A percentile compares a stretch with the other conserved stretches of the same genome.
Conservation (phyloP, 2,888 invertebrate species). For the Watsonalla binaria region DNA sequence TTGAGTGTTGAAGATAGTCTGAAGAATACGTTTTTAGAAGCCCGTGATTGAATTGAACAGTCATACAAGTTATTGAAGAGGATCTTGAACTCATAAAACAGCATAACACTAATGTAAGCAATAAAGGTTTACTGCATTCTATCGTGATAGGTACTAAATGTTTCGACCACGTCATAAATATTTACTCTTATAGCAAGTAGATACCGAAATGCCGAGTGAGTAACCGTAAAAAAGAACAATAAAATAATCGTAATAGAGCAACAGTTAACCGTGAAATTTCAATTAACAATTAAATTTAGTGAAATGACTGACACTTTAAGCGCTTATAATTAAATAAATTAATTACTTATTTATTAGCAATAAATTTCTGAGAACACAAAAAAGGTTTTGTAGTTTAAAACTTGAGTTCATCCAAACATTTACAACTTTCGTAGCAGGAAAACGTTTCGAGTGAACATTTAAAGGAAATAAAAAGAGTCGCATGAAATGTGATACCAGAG, state of each 20-base stretch:
- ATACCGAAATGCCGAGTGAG: conserved; percentile 19
- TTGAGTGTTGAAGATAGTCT: conserved; percentile 10
- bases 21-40: conserved; percentile 13
- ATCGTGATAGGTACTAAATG: conserved; percentile 33
- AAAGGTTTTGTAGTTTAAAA: not conserved
- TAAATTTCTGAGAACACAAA: not conserved
- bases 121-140: conserved; percentile 49
- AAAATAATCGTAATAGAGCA: not conserved
- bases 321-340: too few relatives aligned
- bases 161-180: conserved; percentile 53
- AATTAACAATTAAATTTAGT: too few relatives aligned
- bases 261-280: too few relatives aligned
- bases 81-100: conserved; percentile 47
- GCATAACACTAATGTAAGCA: conserved; percentile 44
- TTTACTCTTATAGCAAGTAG: conserved; percentile 32
- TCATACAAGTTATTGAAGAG: conserved; percentile 16
- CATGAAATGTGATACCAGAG: conserved; percentile 39
- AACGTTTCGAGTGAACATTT: conserved; percentile 27
- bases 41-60: not conserved
- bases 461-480: conserved; percentile 36
- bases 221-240: conserved; percentile 5
- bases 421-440: conserved; percentile 24
- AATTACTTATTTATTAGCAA: not conserved
- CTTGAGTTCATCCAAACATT: conserved; percentile 23
- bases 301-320: too few relatives aligned